A percentile compares a stretch with the other conserved stretches of the same genome.
These are phyloP conservation scores for Sesia bembeciformis DNA, from an alignment of 2,888 invertebrate species.

Conservation along the genomic window DNA sequence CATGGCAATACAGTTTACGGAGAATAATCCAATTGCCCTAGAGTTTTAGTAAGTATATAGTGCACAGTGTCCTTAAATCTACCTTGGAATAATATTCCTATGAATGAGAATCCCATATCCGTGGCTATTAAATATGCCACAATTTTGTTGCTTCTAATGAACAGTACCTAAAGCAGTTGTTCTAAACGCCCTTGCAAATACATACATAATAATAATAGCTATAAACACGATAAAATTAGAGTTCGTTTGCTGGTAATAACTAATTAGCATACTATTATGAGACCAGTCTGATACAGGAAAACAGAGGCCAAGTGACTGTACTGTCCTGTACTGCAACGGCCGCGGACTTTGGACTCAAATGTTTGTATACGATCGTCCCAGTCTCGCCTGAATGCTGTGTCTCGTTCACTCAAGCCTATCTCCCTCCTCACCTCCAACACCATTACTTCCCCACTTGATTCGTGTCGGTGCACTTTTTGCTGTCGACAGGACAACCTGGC, in stretches of 20 bases:
- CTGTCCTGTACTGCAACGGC: constrained; percentile 41
- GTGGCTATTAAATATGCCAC: no score
- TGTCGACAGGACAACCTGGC: constrained; percentile 8
- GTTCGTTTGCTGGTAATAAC: not conserved
- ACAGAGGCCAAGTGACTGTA: constrained; percentile 29
- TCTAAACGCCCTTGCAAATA: not conserved
- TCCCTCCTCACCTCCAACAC: constrained; percentile 22
- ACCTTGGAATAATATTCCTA: no score
- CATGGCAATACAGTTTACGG: no score
- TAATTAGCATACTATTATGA: not conserved
- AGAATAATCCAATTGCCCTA: no score
- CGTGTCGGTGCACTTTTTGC: constrained; percentile 46
- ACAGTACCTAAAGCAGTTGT: not conserved
- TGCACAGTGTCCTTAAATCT: no score
- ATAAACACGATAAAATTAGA: not conserved
- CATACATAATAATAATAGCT: not conserved
- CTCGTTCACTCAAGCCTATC: constrained; percentile 28
- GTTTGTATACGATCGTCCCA: constrained; percentile 54
- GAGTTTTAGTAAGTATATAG: no score
- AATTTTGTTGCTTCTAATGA: no score
- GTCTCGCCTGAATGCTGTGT: constrained; percentile 17
- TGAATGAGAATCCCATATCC: no score
- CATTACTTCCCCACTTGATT: constrained; percentile 48
- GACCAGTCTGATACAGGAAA: not conserved
- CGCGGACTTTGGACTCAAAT: constrained; percentile 61